Evolutionary conservation across 2,888 invertebrate genomes (phyloP).

Genomic region (Schizaphis graminum): DNA sequence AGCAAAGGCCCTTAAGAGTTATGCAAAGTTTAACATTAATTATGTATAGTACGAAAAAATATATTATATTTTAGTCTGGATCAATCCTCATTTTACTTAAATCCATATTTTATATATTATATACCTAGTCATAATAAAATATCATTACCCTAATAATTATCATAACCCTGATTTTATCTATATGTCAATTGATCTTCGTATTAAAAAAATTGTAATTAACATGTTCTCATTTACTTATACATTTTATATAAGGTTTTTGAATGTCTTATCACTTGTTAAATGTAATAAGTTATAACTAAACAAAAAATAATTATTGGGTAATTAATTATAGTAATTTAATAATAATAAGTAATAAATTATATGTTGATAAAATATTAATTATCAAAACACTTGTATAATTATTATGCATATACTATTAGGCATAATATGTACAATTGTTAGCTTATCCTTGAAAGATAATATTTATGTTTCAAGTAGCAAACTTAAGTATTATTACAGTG

Average conservation of each 20-base stretch:
- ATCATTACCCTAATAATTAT: too few species aligned
- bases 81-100: too few species aligned
- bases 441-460: constrained; percentile 1
- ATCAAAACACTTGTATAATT: neutral
- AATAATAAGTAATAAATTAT: neutral
- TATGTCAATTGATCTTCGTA: neutral
- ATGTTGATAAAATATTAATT: neutral
- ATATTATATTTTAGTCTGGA: too few species aligned
- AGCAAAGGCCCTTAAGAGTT: too few species aligned
- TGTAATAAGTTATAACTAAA: neutral
- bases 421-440: neutral
- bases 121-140: too few species aligned
- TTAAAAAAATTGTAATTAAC: neutral
- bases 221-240: neutral
- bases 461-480: neutral
- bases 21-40: too few species aligned
- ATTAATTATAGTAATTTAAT: neutral
- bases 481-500: neutral
- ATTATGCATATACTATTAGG: neutral
- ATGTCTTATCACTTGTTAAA: neutral
- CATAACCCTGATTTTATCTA: neutral
- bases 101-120: too few species aligned
- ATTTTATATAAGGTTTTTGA: neutral
- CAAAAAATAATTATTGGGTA: neutral
- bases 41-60: too few species aligned